Percentiles rank a stretch among this genome's conserved stretches.
Evolutionary conservation across 2,888 invertebrate species (phyloP).

Genomic region (Drosophila quinaria): DNA sequence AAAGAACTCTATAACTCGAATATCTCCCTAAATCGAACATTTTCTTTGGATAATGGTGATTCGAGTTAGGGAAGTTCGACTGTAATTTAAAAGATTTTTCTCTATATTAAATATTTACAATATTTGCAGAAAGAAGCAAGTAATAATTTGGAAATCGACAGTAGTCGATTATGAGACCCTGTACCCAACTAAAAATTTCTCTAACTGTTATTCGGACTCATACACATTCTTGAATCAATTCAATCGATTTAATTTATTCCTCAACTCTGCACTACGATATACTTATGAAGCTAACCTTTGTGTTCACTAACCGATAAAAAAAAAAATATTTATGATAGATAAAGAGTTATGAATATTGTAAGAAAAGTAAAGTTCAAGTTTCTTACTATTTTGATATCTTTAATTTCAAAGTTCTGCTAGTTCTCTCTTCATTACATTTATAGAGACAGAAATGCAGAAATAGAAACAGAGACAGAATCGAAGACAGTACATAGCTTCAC

Average conservation of each 20-base stretch:
- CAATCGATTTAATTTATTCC: no score
- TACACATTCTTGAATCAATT: neutral
- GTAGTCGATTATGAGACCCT: neutral
- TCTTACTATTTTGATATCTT: neutral
- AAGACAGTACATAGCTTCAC: no score
- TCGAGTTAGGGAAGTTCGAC: no score
- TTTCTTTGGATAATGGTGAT: no score
- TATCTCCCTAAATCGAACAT: no score
- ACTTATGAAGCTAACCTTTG: neutral
- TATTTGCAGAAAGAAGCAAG: neutral
- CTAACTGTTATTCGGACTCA: neutral
- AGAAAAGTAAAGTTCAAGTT: neutral
- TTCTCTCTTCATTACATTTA: neutral
- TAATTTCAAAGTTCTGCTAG: no score
- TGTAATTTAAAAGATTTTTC: neutral
- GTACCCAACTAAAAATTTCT: neutral
- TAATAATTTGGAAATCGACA: neutral
- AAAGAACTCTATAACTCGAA: no score
- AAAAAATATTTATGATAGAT: neutral
- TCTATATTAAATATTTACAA: neutral
- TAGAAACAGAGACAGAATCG: no score
- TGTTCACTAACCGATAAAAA: neutral
- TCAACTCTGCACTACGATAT: no score
- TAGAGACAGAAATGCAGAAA: neutral
- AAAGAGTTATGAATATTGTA: no score